Percentiles rank a stretch among this genome's conserved stretches.
Evolutionary conservation across 2,888 invertebrate genomes (phyloP).

Genomic region (Disparrhopalites patrizii): DNA sequence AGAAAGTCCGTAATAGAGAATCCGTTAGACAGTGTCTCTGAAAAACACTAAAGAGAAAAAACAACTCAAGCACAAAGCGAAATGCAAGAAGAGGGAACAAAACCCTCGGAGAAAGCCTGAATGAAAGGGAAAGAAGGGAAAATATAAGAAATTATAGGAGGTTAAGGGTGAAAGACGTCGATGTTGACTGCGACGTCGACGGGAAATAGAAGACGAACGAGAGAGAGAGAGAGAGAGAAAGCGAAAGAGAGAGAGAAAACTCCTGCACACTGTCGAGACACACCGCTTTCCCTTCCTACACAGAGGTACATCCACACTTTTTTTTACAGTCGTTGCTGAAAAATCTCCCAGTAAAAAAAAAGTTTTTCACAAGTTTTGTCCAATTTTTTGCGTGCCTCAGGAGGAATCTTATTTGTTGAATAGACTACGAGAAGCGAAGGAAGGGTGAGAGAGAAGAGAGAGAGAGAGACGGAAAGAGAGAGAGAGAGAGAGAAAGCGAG

Average conservation of each 20-base stretch:
- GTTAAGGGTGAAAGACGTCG: constrained; percentile 14
- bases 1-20: too few species aligned
- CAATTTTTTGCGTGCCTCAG: constrained; percentile 42
- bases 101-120: too few species aligned
- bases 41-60: too few species aligned
- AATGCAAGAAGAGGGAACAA: too few species aligned
- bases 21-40: too few species aligned
- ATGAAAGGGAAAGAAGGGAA: too few species aligned
- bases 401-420: constrained; percentile 42
- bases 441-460: constrained; percentile 10
- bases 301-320: constrained; percentile 12
- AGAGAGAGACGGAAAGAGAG: not conserved
- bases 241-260: not conserved
- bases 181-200: constrained; percentile 20
- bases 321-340: constrained; percentile 22
- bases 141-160: constrained; percentile 24
- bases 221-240: not conserved
- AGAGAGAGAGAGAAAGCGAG: not conserved
- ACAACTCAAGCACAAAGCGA: too few species aligned
- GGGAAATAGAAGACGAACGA: not conserved
- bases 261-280: not conserved
- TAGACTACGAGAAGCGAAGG: constrained; percentile 34
- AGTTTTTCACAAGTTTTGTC: constrained; percentile 41
- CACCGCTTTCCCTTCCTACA: not conserved
- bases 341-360: constrained; percentile 32